Conservation (phyloP, 2,888 invertebrate genomes). For the Ceramica pisi region DNA sequence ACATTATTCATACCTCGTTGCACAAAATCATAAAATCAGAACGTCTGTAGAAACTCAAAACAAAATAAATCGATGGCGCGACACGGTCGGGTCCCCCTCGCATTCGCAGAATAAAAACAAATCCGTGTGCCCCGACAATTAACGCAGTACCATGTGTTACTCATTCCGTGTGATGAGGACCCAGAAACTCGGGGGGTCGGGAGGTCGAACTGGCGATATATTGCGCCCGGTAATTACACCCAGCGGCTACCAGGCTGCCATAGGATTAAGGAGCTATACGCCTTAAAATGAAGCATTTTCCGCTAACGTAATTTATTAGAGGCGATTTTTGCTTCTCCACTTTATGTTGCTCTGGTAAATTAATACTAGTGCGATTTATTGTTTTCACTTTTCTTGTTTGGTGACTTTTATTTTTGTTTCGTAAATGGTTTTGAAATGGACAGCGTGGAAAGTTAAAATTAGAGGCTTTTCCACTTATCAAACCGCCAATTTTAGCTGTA, state of each 20-base stretch:
- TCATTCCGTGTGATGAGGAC: constrained; percentile 83
- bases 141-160: constrained; percentile 88
- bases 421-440: constrained; percentile 28
- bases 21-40: constrained; percentile 53
- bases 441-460: constrained; percentile 26
- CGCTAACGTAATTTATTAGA: constrained; percentile 77
- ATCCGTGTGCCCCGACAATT: constrained; percentile 83
- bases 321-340: constrained; percentile 74
- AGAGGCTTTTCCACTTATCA: constrained; percentile 9
- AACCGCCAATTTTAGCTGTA: background rate
- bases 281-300: constrained; percentile 86
- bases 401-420: constrained; percentile 50
- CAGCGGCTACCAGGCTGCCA: constrained; percentile 81
- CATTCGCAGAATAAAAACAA: constrained; percentile 85
- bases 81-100: constrained; percentile 69
- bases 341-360: constrained; percentile 72
- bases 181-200: constrained; percentile 67
- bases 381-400: constrained; percentile 51
- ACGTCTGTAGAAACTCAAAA: constrained; percentile 51
- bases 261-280: constrained; percentile 85
- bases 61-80: constrained; percentile 67
- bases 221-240: constrained; percentile 86
- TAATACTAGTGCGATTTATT: constrained; percentile 67
- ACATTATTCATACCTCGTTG: constrained; percentile 31
- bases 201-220: constrained; percentile 80